These are phyloP conservation scores for Drosophila diplacantha DNA, from an alignment of 2,888 invertebrate genomes.

Conservation along the genomic window DNA sequence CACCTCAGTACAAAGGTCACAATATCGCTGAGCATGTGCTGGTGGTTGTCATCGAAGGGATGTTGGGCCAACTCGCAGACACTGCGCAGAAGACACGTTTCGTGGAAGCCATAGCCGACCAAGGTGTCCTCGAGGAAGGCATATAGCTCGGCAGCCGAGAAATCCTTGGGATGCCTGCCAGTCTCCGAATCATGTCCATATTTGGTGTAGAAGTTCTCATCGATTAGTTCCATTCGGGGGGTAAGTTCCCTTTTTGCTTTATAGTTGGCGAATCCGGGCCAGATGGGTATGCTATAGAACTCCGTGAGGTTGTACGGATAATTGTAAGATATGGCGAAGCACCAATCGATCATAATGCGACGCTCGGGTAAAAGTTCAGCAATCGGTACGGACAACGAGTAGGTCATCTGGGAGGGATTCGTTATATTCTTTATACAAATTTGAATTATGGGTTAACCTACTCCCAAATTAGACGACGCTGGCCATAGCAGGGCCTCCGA, in stretches of 20 bases:
- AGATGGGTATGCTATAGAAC: slow-evolving; percentile 76
- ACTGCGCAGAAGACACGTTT: slow-evolving; percentile 83
- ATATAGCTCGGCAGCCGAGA: slow-evolving; percentile 76
- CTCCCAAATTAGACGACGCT: slow-evolving; percentile 55
- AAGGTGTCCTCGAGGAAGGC: slow-evolving; percentile 72
- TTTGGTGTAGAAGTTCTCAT: slow-evolving; percentile 46
- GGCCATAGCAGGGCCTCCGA: slow-evolving; percentile 52
- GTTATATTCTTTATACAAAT: too few species aligned
- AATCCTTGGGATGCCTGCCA: slow-evolving; percentile 73
- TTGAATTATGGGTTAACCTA: slow-evolving; percentile 43
- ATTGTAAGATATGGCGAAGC: slow-evolving; percentile 76
- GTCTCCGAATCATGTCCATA: slow-evolving; percentile 43
- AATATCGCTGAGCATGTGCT: slow-evolving; percentile 83
- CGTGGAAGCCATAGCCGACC: slow-evolving; percentile 79
- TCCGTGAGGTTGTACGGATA: slow-evolving; percentile 66
- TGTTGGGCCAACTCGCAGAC: slow-evolving; percentile 84
- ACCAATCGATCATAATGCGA: slow-evolving; percentile 75
- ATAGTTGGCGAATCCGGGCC: slow-evolving; percentile 71
- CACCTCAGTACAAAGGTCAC: slow-evolving; percentile 84
- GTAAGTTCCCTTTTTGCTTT: slow-evolving; percentile 40
- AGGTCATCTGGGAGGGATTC: slow-evolving; percentile 58
- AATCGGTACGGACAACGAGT: slow-evolving; percentile 75
- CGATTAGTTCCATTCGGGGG: slow-evolving; percentile 11
- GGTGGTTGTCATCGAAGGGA: slow-evolving; percentile 80
- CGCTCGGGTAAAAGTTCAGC: slow-evolving; percentile 71